A percentile compares a stretch with the other conserved stretches of the same genome.
Evolutionary conservation across 2,797 vertebrate species (phyloP).

Genomic region (Florisuga fusca): DNA sequence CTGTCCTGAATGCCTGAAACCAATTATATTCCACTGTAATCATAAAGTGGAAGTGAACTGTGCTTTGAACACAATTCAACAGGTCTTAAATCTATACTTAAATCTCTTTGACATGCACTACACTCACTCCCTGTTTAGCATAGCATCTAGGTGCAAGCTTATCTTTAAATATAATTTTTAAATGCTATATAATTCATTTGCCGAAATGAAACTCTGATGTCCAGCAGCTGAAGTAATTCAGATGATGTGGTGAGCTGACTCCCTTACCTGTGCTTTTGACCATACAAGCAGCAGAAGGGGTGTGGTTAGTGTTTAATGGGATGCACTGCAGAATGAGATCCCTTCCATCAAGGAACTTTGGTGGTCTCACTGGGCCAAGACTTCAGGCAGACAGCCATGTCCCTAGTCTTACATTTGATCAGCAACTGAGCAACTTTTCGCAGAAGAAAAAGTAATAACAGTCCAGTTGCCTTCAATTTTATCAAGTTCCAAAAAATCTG

Average conservation of each 20-base stretch:
- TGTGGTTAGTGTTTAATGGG: not conserved
- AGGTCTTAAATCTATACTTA: not conserved
- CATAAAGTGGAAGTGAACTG: not conserved
- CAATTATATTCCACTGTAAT: not conserved
- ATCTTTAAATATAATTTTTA: not conserved
- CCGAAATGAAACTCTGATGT: not conserved
- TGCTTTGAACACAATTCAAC: not conserved
- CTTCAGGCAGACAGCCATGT: not conserved
- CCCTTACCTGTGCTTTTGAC: not conserved
- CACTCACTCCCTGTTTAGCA: not conserved
- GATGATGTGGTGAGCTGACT: not conserved
- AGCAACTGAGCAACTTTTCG: not conserved
- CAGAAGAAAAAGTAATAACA: not conserved
- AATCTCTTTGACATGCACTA: not conserved
- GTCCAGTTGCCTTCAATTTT: not conserved
- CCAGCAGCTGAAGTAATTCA: not conserved
- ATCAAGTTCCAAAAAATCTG: not conserved
- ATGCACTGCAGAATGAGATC: not conserved
- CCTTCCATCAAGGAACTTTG: not conserved
- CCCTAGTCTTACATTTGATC: not conserved
- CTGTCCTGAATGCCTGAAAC: not conserved
- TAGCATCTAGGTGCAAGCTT: not conserved
- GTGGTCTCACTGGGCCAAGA: not conserved
- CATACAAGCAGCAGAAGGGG: not conserved
- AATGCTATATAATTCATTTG: not conserved